A percentile compares a stretch with the other conserved stretches of the same genome.
phyloP scores from a whole-genome alignment of 2,797 vertebrate species.

The Prunella strophiata region DNA sequence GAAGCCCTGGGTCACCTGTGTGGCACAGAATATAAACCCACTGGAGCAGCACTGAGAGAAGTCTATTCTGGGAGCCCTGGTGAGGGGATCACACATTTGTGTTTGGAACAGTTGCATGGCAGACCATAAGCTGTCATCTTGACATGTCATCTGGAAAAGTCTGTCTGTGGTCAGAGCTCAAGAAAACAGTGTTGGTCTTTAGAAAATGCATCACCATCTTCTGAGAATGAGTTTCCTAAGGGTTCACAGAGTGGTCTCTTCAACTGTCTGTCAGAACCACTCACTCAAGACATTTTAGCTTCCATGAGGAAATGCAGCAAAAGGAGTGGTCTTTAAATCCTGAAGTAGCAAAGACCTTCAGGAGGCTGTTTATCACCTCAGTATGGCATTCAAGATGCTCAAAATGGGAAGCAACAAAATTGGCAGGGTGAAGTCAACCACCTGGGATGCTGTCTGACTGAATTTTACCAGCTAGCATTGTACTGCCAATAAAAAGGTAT shows the following conservation, averaged over 20 bases:
- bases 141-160: not conserved
- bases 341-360: not conserved
- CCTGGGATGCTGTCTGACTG: not conserved
- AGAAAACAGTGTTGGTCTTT: not conserved
- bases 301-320: not conserved
- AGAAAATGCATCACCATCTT: not conserved
- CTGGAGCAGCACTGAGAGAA: not conserved
- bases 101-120: not conserved
- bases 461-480: not conserved
- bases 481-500: not conserved
- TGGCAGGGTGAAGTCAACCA: not conserved
- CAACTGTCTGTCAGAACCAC: not conserved
- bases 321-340: not conserved
- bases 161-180: not conserved
- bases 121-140: not conserved
- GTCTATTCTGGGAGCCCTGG: not conserved
- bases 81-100: not conserved
- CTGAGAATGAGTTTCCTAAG: accelerated
- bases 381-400: not conserved
- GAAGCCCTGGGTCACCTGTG: not conserved
- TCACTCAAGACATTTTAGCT: not conserved
- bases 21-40: not conserved
- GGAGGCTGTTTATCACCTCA: not conserved
- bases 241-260: not conserved
- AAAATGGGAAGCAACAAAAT: not conserved